A percentile compares a stretch with the other conserved stretches of the same genome.
These are phyloP conservation scores for Solenopsis invicta DNA, from an alignment of 1,140 invertebrate genomes.

Conservation along the genomic window DNA sequence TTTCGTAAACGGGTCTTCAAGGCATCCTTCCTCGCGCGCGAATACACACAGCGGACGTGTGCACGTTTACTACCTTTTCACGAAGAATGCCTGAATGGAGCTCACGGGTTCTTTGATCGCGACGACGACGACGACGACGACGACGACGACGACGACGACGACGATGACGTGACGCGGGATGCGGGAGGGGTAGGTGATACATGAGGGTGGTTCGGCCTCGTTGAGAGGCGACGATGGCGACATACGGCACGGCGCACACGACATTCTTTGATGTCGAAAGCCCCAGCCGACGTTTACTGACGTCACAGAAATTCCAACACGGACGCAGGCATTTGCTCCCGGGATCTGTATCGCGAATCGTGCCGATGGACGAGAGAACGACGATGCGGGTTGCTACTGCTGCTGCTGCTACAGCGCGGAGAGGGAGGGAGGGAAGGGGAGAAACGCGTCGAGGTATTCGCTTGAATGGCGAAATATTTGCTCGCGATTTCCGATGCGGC, in stretches of 20 bases:
- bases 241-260: slow-evolving; percentile 29
- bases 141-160: too few species aligned
- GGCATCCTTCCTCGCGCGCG: background rate
- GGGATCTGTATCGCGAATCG: slow-evolving; percentile 64
- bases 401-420: background rate
- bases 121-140: too few species aligned
- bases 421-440: slow-evolving; percentile 40
- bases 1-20: slow-evolving; percentile 63
- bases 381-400: slow-evolving; percentile 30
- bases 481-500: slow-evolving; percentile 57
- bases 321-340: slow-evolving; percentile 59
- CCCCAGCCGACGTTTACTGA: slow-evolving; percentile 61
- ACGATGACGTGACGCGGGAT: background rate
- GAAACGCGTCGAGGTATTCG: slow-evolving; percentile 58
- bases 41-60: background rate
- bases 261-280: slow-evolving; percentile 74
- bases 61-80: slow-evolving; percentile 10
- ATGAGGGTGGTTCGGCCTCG: slow-evolving; percentile 9
- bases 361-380: slow-evolving; percentile 53
- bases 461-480: slow-evolving; percentile 68
- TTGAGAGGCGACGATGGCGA: slow-evolving; percentile 8
- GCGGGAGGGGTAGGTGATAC: background rate
- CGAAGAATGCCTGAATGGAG: slow-evolving; percentile 47
- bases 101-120: slow-evolving; percentile 41
- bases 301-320: slow-evolving; percentile 65